A percentile compares a stretch with the other conserved stretches of the same genome.
These are phyloP conservation scores for Hypolimnas misippus DNA, from an alignment of 2,888 invertebrate genomes.

Conservation along the genomic window DNA sequence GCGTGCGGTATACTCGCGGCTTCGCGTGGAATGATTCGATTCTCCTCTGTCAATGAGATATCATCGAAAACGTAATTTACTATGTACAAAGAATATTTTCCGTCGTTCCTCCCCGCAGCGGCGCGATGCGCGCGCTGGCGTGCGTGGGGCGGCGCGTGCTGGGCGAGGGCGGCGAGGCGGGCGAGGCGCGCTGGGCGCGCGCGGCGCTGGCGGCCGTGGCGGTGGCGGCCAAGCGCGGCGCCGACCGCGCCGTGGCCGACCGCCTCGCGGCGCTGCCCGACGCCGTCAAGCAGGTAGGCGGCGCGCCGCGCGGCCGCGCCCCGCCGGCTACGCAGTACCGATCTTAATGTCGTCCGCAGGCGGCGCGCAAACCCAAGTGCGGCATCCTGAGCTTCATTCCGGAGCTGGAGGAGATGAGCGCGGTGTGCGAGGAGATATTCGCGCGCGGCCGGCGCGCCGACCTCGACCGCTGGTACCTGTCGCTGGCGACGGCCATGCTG, in stretches of 20 bases:
- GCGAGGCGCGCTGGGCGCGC: slow-evolving; percentile 72
- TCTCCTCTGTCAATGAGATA: too few relatives aligned
- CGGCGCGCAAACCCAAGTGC: slow-evolving; percentile 88
- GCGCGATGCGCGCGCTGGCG: slow-evolving; percentile 96
- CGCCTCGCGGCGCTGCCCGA: slow-evolving; percentile 93
- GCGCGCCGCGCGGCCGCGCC: not conserved
- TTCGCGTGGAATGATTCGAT: too few relatives aligned
- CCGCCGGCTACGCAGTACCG: not conserved
- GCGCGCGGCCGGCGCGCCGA: slow-evolving; percentile 94
- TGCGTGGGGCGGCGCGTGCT: slow-evolving; percentile 96
- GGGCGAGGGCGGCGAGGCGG: slow-evolving; percentile 89
- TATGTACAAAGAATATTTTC: too few relatives aligned
- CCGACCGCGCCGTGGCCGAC: slow-evolving; percentile 95
- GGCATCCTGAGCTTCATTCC: slow-evolving; percentile 95
- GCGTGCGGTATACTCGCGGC: slow-evolving; percentile 76
- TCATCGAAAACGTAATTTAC: too few relatives aligned
- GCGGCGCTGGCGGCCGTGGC: slow-evolving; percentile 66
- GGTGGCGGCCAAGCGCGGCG: slow-evolving; percentile 82
- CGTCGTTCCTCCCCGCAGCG: slow-evolving; percentile 82
- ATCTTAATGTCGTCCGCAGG: slow-evolving; percentile 39
- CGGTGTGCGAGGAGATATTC: slow-evolving; percentile 94
- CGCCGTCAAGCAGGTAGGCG: slow-evolving; percentile 54
- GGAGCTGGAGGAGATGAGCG: slow-evolving; percentile 95
- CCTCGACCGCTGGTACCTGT: slow-evolving; percentile 95
- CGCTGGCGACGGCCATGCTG: slow-evolving; percentile 92